phyloP scores from a whole-genome alignment of 2,888 invertebrate species.

The Lasioglossum malachurum region DNA sequence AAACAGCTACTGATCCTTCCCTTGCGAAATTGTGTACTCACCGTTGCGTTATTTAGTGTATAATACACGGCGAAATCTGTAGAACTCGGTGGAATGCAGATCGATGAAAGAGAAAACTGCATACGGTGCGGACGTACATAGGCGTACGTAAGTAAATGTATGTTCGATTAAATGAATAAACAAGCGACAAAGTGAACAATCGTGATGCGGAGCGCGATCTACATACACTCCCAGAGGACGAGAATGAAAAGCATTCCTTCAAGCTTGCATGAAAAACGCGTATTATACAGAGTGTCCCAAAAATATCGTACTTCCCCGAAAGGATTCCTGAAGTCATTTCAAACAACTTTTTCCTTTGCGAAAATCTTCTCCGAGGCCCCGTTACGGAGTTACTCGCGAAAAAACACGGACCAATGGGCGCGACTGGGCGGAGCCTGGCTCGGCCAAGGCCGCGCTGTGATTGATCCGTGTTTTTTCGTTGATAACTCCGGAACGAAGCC shows the following conservation, averaged over 20 bases:
- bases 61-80: conserved; percentile 19
- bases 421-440: too few species aligned
- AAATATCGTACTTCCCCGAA: too few species aligned
- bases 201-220: conserved; percentile 52
- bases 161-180: neutral
- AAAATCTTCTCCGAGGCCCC: too few species aligned
- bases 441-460: too few species aligned
- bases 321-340: too few species aligned
- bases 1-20: neutral
- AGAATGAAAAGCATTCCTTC: conserved; percentile 49
- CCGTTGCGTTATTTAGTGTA: conserved; percentile 31
- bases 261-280: conserved; percentile 51
- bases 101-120: neutral
- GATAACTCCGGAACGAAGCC: too few species aligned
- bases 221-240: conserved; percentile 12
- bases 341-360: too few species aligned
- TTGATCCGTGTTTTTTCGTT: too few species aligned
- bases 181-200: conserved; percentile 43
- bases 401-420: too few species aligned
- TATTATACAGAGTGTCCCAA: neutral
- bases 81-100: conserved; percentile 16
- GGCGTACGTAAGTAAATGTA: neutral
- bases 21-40: conserved; percentile 29
- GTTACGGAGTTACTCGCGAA: too few species aligned
- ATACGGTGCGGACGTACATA: conserved; percentile 33